Conservation (phyloP, 30 jellyfish, hydroid and myxozoan genomes). For the Morbakka virulenta region DNA sequence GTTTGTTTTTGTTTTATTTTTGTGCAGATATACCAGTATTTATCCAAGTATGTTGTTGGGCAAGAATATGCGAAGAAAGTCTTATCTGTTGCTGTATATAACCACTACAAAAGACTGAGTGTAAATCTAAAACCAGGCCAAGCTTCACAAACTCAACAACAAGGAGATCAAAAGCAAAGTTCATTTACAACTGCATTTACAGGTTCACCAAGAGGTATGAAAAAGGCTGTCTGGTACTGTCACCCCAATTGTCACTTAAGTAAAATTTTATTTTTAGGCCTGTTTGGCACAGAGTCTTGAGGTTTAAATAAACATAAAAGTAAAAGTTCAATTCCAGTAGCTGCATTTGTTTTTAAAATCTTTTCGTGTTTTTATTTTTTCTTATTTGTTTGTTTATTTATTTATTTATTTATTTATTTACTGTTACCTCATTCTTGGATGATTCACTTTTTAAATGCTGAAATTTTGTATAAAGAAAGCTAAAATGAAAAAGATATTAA, state of each 20-base stretch:
- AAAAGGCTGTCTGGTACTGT: background rate
- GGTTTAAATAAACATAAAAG: too few relatives aligned
- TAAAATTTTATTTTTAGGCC: background rate
- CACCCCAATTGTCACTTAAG: background rate
- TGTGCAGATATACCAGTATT: slow-evolving; percentile 80
- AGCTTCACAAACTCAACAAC: slow-evolving; percentile 21
- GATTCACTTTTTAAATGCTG: too few relatives aligned
- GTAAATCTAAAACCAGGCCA: slow-evolving; percentile 70
- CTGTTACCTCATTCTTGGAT: too few relatives aligned
- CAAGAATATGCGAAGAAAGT: slow-evolving; percentile 97
- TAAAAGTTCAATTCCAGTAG: too few relatives aligned
- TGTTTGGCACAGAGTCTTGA: too few relatives aligned
- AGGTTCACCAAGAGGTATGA: slow-evolving; percentile 65
- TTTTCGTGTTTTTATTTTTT: too few relatives aligned
- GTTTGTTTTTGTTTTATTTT: background rate
- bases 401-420: too few relatives aligned
- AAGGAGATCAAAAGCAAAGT: too few relatives aligned
- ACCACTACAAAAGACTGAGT: slow-evolving; percentile 81
- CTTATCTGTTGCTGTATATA: slow-evolving; percentile 92
- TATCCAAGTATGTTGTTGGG: slow-evolving; percentile 95
- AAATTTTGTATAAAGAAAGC: too few relatives aligned
- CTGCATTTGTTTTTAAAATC: too few relatives aligned
- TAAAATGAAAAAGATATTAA: too few relatives aligned
- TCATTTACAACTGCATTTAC: slow-evolving; percentile 45
- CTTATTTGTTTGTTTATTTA: too few relatives aligned